phyloP scores from a whole-genome alignment of 64 coral and sea anemone genomes.

The Porites australiensis region DNA sequence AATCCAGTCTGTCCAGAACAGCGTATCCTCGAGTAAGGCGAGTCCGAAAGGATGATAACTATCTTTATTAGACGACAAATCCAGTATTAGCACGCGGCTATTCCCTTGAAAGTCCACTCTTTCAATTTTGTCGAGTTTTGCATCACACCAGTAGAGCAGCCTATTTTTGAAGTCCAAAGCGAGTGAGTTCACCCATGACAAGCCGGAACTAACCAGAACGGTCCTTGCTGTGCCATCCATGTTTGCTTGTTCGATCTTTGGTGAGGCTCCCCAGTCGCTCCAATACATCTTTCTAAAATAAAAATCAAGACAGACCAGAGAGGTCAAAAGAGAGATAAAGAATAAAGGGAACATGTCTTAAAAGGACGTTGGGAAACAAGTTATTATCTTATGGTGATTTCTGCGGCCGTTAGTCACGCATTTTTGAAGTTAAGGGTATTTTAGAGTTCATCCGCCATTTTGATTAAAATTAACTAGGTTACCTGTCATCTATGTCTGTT shows the following conservation, averaged over 20 bases:
- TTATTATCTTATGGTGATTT: no score
- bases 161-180: constrained; percentile 66
- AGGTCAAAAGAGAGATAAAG: not conserved
- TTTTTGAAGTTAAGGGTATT: no score
- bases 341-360: no score
- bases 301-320: not conserved
- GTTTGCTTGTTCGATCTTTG: constrained; percentile 77
- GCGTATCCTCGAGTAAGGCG: constrained; percentile 13
- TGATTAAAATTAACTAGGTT: no score
- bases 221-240: constrained; percentile 83
- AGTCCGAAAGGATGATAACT: constrained; percentile 48
- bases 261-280: constrained; percentile 73
- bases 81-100: constrained; percentile 41
- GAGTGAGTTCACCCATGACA: constrained; percentile 66
- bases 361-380: not conserved
- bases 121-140: constrained; percentile 68
- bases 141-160: constrained; percentile 81
- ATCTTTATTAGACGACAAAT: constrained; percentile 10
- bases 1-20: constrained; percentile 65
- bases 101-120: constrained; percentile 61
- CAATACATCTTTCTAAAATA: constrained; percentile 84
- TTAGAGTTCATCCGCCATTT: no score
- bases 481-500: no score
- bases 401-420: no score
- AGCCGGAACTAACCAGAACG: constrained; percentile 48